Base-by-base conservation (phyloP, 1,140 invertebrate genomes). In the Drosophila sturtevanti region DNA sequence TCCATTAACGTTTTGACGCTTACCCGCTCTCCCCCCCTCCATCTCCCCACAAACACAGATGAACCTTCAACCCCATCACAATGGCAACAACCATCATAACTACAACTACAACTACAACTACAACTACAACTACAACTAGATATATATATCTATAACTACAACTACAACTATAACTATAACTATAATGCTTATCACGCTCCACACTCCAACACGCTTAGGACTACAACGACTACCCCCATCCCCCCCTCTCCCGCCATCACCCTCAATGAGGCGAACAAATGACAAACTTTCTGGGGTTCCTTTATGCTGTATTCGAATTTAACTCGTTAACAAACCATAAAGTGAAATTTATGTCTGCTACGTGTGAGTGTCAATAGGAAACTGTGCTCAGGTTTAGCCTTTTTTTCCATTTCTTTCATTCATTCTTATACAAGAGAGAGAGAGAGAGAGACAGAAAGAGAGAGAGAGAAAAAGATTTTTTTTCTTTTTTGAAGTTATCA, bases 301-400 rank as follows among this genome's bases (percentile, higher is more conserved):
- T 48, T 48, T 48, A 48, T 48, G 79, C 68, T 77, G 82, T 86
- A 87, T 87, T 82, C 84, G 82, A 87, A 89, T 87, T 87, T 87
- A 87, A 87, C 82, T 87, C 82, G 82, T 87, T 87, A 89, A 87
- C 82, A 87, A 87, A 87, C 82, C 82, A 89, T 87, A 87, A 89
- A 87, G 84, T 82, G 76, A 87, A 87, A 87, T 87, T 87, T 89
- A 87, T 87, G 82, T 87, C 55, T 58, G 44, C 75, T 89, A 87
- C 82, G 82, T 87, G 82, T 87, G 66, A 82, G 65, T 77, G 81
- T 77, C 74, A 67, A 54, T 77, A 63, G 81, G 38, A 56, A 52
- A 41, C 38, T 67, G 52, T 9, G 37, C 21, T 44, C 12, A 72
- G 55, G 72, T 34, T 31, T 41, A 62, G 34, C 41, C 16, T 48